phyloP scores from a whole-genome alignment of 2,888 invertebrate genomes.

The Drosophila borealis region DNA sequence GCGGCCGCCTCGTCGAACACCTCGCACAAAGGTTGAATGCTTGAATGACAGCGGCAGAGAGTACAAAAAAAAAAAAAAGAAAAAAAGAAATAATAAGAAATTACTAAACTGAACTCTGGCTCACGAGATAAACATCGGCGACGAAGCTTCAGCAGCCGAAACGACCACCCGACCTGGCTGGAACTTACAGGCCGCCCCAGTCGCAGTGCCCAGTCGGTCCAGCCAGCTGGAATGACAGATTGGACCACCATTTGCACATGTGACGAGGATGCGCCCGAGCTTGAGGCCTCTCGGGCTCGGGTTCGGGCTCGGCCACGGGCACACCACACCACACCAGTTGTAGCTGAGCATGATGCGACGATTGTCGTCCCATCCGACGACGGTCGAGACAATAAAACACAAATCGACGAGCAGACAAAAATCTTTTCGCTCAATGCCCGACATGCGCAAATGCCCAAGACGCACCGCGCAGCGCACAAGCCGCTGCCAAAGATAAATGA shows the following conservation, averaged over 20 bases:
- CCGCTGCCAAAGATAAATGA: slow-evolving; percentile 16
- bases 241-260: slow-evolving; percentile 65
- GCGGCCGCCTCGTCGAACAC: slow-evolving; percentile 33
- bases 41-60: slow-evolving; percentile 64
- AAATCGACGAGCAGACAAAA: slow-evolving; percentile 35
- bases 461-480: slow-evolving; percentile 2
- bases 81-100: slow-evolving; percentile 29
- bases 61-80: slow-evolving; percentile 13
- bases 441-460: slow-evolving; percentile 1
- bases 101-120: slow-evolving; percentile 50
- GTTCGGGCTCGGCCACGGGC: too few species aligned
- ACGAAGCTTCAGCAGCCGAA: slow-evolving; percentile 9
- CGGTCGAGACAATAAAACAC: slow-evolving; percentile 48
- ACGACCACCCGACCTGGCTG: slow-evolving; percentile 22
- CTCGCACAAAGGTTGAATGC: slow-evolving; percentile 62
- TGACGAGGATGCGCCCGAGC: slow-evolving; percentile 44
- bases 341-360: slow-evolving; percentile 25
- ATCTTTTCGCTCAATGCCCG: background rate
- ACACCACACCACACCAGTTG: slow-evolving; percentile 4
- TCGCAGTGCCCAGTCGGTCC: slow-evolving; percentile 17
- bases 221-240: slow-evolving; percentile 62
- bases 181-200: slow-evolving; percentile 13
- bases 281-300: background rate
- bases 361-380: slow-evolving; percentile 26
- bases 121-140: slow-evolving; percentile 60